Conservation (phyloP, 2,888 invertebrate species). For the Apamea monoglypha region DNA sequence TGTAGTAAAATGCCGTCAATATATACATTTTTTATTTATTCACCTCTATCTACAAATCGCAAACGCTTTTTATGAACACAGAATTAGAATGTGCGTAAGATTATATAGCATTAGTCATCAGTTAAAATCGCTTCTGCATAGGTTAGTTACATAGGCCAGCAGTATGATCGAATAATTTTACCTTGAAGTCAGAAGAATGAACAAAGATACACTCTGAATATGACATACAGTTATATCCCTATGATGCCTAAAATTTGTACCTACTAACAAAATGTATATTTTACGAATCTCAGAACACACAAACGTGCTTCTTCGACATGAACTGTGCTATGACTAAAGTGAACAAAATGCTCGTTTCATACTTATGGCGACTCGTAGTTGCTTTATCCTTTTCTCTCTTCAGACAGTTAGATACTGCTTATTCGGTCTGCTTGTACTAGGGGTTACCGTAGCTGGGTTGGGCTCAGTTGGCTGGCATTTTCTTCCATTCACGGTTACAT, state of each 20-base stretch:
- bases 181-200: conserved; percentile 33
- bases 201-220: conserved; percentile 6
- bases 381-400: conserved; percentile 39
- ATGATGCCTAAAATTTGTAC: neutral
- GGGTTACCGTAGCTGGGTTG: neutral
- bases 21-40: neutral
- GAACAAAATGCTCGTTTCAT: conserved; percentile 22
- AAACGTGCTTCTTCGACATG: conserved; percentile 21
- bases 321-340: conserved; percentile 33
- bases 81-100: neutral
- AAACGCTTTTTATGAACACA: conserved; percentile 13
- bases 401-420: conserved; percentile 26
- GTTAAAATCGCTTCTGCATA: conserved; percentile 40
- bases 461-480: neutral
- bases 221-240: neutral
- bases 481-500: neutral
- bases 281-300: neutral
- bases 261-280: neutral
- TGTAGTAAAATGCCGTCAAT: neutral
- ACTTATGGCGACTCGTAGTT: neutral
- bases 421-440: conserved; percentile 46
- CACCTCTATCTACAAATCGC: conserved; percentile 20
- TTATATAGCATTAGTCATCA: neutral
- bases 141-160: conserved; percentile 19
- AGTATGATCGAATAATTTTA: conserved; percentile 33